Evolutionary conservation across 2,113 vertebrate genomes (phyloP), one percentile per base, ranked within the genome.

Genomic region (Callorhinus ursinus): DNA sequence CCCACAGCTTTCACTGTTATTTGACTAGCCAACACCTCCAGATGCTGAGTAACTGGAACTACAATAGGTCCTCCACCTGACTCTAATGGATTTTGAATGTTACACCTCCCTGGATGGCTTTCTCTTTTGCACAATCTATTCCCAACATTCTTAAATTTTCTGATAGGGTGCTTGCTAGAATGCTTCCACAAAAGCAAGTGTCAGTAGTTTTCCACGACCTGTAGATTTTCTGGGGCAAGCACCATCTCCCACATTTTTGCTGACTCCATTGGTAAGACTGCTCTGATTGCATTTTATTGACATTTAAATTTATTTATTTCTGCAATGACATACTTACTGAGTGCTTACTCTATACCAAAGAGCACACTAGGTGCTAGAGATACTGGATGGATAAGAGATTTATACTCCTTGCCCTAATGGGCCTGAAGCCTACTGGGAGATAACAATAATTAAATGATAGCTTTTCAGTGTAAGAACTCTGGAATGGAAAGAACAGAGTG

Each of bases 1-100:
- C 26, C 36, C 89, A 10, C 1, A 4, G 95, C 46, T 93, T n/a
- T 88, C 77, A 24, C 33, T 49, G 63, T 61, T 82, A 85, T 3
- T 10, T 55, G 91, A 87, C 85, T 2, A 87, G 36, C 42, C 86
- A 95, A 63, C 67, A 83, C 9, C 39, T 95, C 77, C 89, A 59
- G 83, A 76, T 49, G 74, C 57, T 61, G 72, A 82, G 89, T 96
- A 95, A 97, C 7, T 76, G 49, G 84, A 94, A 83, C 93, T 80
- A 92, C 85, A 95, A 93, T 49, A 86, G 86, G 82, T 79, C 88
- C 80, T 97, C 83, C 7, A 89, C 28, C 90, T 53, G 80, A 96
- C 33, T 90, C 89, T 95, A 96, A 96, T 92, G 95, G 89, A 95
- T 93, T 96, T 93, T 87, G 61, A 98, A 83, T 83, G 55, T 81